These are phyloP conservation scores for Podotricha telesiphe DNA, from an alignment of 2,888 invertebrate genomes.

Conservation along the genomic window DNA sequence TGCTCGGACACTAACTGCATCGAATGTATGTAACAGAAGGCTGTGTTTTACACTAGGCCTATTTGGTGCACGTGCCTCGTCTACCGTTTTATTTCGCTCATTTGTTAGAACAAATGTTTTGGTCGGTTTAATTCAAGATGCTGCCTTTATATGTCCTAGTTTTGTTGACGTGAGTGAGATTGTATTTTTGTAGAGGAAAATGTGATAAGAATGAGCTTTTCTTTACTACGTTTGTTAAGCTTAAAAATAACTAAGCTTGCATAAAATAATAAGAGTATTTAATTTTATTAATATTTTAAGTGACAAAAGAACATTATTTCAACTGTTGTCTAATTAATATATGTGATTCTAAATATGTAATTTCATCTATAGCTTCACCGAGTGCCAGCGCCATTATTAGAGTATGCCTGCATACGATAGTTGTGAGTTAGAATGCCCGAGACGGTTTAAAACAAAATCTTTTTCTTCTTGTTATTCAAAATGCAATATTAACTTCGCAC, in stretches of 20 bases:
- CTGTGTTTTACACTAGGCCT: conserved; percentile 66
- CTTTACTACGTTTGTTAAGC: too few species aligned
- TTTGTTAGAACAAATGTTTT: conserved; percentile 34
- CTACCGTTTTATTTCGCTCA: conserved; percentile 39
- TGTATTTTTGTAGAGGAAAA: neutral
- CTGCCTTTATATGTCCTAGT: conserved; percentile 17
- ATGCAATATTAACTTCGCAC: too few species aligned
- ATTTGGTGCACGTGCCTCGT: conserved; percentile 37
- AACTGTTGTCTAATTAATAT: too few species aligned
- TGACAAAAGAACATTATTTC: too few species aligned
- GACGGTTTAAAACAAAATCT: too few species aligned
- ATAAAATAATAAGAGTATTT: too few species aligned
- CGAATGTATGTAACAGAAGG: conserved; percentile 72
- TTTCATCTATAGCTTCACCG: neutral
- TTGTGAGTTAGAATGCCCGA: neutral
- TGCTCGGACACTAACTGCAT: conserved; percentile 50
- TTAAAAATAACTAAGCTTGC: too few species aligned
- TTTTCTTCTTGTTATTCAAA: too few species aligned
- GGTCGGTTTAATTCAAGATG: conserved; percentile 20
- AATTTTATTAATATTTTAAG: too few species aligned
- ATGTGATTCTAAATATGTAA: too few species aligned
- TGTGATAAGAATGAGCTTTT: too few species aligned
- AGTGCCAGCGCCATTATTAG: neutral
- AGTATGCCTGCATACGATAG: neutral
- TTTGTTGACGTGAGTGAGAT: neutral